These are phyloP conservation scores for Hippocampus mohnikei DNA, from an alignment of 2,113 vertebrate species.

Conservation along the genomic window DNA sequence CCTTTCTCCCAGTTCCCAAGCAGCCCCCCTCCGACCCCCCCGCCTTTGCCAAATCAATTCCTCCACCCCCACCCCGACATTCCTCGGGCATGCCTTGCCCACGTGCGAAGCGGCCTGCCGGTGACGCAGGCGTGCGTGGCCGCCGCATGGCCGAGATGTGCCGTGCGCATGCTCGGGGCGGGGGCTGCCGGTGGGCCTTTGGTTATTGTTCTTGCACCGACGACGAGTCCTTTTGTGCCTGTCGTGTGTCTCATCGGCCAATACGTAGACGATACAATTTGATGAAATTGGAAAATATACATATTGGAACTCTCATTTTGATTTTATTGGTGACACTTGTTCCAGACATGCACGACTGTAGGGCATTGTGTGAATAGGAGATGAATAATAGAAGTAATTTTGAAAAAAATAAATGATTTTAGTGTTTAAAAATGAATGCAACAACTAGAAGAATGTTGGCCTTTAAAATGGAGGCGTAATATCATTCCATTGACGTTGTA, in stretches of 20 bases:
- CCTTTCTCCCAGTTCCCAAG: slow-evolving; percentile 77
- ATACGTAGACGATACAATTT: too few relatives aligned
- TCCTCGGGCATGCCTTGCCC: slow-evolving; percentile 44
- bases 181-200: background rate
- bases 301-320: too few relatives aligned
- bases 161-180: slow-evolving; percentile 36
- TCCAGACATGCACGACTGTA: too few relatives aligned
- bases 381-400: too few relatives aligned
- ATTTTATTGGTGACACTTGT: too few relatives aligned
- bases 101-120: slow-evolving; percentile 54
- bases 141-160: slow-evolving; percentile 44
- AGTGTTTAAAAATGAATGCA: too few relatives aligned
- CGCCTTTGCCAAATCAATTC: slow-evolving; percentile 43
- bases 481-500: too few relatives aligned
- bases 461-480: too few relatives aligned
- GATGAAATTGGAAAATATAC: too few relatives aligned
- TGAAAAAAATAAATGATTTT: too few relatives aligned
- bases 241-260: background rate
- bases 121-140: slow-evolving; percentile 42
- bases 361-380: too few relatives aligned
- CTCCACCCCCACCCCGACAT: slow-evolving; percentile 16
- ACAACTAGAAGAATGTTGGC: too few relatives aligned
- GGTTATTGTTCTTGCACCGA: background rate
- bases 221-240: background rate
- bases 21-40: slow-evolving; percentile 8